Conservation (phyloP, 2,797 vertebrate species). For the Fistularia commersonii region DNA sequence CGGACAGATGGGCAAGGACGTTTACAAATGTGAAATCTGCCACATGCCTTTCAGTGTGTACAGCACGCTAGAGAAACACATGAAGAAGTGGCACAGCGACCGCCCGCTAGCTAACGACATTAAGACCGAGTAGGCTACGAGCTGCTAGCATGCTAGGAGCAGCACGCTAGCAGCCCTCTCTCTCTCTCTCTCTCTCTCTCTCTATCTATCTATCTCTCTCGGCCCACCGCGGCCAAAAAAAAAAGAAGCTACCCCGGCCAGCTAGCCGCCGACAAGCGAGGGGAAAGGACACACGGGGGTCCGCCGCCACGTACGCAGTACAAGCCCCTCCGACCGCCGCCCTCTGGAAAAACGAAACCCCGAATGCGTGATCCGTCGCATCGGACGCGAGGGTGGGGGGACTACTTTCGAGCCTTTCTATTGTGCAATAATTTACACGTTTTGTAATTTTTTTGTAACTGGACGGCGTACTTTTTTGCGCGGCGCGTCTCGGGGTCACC, state of each 20-base stretch:
- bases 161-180: slow-evolving; percentile 67
- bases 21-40: slow-evolving; percentile 99
- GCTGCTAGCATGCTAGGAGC: too few species aligned
- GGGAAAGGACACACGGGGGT: slow-evolving; percentile 67
- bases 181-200: slow-evolving; percentile 54
- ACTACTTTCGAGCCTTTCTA: slow-evolving; percentile 99
- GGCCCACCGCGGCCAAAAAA: too few species aligned
- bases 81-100: slow-evolving; percentile 99
- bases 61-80: slow-evolving; percentile 99
- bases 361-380: slow-evolving; percentile 97
- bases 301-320: slow-evolving; percentile 77
- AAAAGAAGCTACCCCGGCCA: slow-evolving; percentile 60
- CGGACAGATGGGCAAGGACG: slow-evolving; percentile 98
- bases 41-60: slow-evolving; percentile 99
- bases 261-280: slow-evolving; percentile 51
- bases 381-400: too few species aligned
- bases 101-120: slow-evolving; percentile 96
- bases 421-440: slow-evolving; percentile 99
- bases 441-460: slow-evolving; percentile 92
- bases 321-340: slow-evolving; percentile 77
- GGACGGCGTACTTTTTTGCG: slow-evolving; percentile 98
- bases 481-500: too few species aligned
- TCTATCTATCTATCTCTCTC: too few species aligned
- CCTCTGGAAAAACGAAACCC: slow-evolving; percentile 73
- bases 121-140: slow-evolving; percentile 94